Evolutionary conservation across 2,888 invertebrate genomes (phyloP), one percentile per base, ranked within the genome.

Genomic region (Melinopterus prodromus): DNA sequence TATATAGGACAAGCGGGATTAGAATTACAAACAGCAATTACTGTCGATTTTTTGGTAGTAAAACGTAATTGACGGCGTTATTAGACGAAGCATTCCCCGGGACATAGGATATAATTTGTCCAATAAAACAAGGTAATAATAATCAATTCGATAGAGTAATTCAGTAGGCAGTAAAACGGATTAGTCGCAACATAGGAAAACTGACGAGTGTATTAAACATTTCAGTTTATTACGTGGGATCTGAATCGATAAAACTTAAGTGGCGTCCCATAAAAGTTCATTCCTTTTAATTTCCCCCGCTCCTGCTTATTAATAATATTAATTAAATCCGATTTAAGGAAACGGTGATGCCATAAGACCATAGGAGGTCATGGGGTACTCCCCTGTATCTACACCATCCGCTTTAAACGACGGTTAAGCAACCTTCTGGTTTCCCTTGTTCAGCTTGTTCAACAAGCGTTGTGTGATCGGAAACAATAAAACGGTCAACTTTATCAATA

Each of bases 71-170:
- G 53, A 53, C 12, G 53, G 53, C 53, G 53, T 53, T 53, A 53
- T 53, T 53, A 53, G 7, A 12, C 12, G 53, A 53, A 53, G 2
- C 5, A 53, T 53, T 53, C 53, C 53, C 12, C 53, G 53, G 53
- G 53, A 53, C 53, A 53, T 26, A 26, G 26, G 26, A 26, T 26
- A 26, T 26, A 26, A 26, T 53, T 53, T 12, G 53, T 53, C 53
- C 53, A 53, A 53, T 53, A 53, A 53, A 53, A 53, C 53, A 53
- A 53, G 53, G 53, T 53, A 53, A 53, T 53, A 53, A 53, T 53
- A 53, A 53, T 53, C 53, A 53, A 53, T 53, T 53, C 53, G 53
- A 53, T 53, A 53, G 53, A 53, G 53, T 53, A 53, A 53, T 53
- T 53, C 53, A 53, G 53, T 53, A 53, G 53, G 53, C 53, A 2